Evolutionary conservation across 2,888 invertebrate genomes (phyloP).

Genomic region (Drosophila pegasa): DNA sequence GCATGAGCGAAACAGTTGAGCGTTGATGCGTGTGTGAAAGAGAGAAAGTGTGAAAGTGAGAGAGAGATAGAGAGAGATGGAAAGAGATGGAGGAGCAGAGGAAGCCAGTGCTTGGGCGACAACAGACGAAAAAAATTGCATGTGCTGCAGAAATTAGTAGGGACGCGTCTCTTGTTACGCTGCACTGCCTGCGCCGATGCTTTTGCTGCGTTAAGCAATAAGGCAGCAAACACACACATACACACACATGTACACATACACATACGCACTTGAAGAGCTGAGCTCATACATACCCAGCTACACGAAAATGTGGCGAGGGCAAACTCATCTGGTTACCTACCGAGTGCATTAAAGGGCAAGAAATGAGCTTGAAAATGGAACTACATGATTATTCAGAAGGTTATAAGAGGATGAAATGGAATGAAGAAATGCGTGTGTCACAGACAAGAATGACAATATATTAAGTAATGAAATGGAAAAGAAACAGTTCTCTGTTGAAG

Average conservation of each 20-base stretch:
- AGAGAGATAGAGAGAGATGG: conserved; percentile 13
- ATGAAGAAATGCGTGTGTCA: neutral
- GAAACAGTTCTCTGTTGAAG: no score
- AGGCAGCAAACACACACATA: conserved; percentile 28
- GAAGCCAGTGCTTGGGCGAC: conserved; percentile 9
- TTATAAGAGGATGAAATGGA: neutral
- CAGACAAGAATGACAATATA: neutral
- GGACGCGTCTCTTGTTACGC: conserved; percentile 54
- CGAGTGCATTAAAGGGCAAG: neutral
- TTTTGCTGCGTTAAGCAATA: conserved; percentile 79
- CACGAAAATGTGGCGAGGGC: neutral
- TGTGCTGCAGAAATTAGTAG: conserved; percentile 75
- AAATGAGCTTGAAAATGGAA: conserved; percentile 15
- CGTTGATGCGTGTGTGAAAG: conserved; percentile 5
- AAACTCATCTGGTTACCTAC: conserved; percentile 4
- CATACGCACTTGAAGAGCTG: conserved; percentile 2
- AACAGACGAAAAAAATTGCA: conserved; percentile 63
- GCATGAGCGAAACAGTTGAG: conserved; percentile 11
- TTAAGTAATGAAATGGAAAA: no score
- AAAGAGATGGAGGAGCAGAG: conserved; percentile 12
- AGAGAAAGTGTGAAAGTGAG: conserved; percentile 2
- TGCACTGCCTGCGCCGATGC: conserved; percentile 51
- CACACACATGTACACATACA: neutral
- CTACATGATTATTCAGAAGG: neutral
- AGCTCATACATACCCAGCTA: conserved; percentile 16